Base-by-base conservation (phyloP, 2,797 vertebrate genomes). In the Melanotaenia trifasciata region DNA sequence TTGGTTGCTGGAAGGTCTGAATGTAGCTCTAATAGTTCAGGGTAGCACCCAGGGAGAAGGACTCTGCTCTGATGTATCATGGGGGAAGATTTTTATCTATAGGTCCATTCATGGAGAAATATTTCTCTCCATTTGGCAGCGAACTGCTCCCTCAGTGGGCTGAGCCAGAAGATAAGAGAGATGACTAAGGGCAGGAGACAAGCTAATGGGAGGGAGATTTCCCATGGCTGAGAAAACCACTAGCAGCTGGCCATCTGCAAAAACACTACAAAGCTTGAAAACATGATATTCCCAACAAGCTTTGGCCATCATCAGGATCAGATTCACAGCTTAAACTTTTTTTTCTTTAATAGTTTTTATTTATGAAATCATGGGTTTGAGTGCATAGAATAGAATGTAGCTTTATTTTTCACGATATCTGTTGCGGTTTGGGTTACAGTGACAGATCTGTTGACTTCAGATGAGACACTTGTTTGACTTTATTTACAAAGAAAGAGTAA, bases 211-310 rank as follows among this genome's bases (percentile, higher is more conserved):
- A 70, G 80, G 75, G 85, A 91, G 81, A 79, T 76, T 92, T 93
- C 89, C 91, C 91, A 90, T 88, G 79, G 85, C 82, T 64, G 68
- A 67, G 73, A 79, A 90, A 91, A 91, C 80, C 70, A 80, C 86
- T 82, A 76, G 81, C 90, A 91, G 91, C 87, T 91, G 91, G 85
- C 78, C 86, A 93, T 96, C 95, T 95, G 93, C 93, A 87, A 93
- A 88, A 90, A 86, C 80, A 87, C 86, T 80, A 87, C 79, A 85
- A 81, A 87, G 86, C 64, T 74, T 8, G 75, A 84, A 85, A 72
- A 89, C 72, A 79, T 45, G 50, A 85, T 79, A 84, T 83, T 86
- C 80, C 76, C 85, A 70, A 81, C 70, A 75, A 78, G 79, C 75
- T 71, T 1, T 6, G 63, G 56, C 53, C 71, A 65, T 81, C 67